phyloP scores from a whole-genome alignment of 92 coral and sea anemone species.

The Porites rus region DNA sequence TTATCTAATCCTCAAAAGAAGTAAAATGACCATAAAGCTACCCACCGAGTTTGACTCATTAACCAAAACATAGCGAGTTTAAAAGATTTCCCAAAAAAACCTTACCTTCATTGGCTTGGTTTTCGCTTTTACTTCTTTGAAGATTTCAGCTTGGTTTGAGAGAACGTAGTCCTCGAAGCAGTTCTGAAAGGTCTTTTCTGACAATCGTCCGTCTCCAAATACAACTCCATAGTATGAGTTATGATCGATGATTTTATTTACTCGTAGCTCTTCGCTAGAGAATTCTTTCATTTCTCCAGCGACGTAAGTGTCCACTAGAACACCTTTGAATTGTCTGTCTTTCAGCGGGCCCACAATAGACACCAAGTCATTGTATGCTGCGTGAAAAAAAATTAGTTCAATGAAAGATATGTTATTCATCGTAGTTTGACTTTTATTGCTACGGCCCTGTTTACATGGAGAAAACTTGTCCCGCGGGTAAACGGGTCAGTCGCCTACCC shows the following conservation, averaged over 20 bases:
- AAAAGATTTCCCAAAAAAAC: neutral
- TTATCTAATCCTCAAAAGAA: no score
- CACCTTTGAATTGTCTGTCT: slow-evolving; percentile 76
- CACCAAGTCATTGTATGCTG: slow-evolving; percentile 24
- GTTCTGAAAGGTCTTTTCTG: slow-evolving; percentile 57
- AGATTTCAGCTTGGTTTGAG: slow-evolving; percentile 78
- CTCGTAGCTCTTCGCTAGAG: slow-evolving; percentile 62
- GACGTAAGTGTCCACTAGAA: slow-evolving; percentile 89
- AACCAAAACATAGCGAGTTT: neutral
- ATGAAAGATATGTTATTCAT: no score
- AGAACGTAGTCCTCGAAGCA: slow-evolving; percentile 81
- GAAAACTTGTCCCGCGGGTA: no score
- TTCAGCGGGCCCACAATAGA: slow-evolving; percentile 66
- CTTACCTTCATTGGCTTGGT: slow-evolving; percentile 82
- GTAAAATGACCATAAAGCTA: no score
- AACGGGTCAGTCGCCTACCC: no score
- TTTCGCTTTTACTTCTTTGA: slow-evolving; percentile 65
- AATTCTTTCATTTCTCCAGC: slow-evolving; percentile 80
- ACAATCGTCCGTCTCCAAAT: slow-evolving; percentile 69
- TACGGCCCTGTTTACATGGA: no score
- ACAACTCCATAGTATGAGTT: slow-evolving; percentile 94
- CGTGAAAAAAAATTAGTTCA: neutral
- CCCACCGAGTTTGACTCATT: no score
- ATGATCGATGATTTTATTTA: slow-evolving; percentile 87
- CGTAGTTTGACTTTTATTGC: no score